phyloP scores from a whole-genome alignment of 2,888 invertebrate species.

The Agonopterix alstromeriana region DNA sequence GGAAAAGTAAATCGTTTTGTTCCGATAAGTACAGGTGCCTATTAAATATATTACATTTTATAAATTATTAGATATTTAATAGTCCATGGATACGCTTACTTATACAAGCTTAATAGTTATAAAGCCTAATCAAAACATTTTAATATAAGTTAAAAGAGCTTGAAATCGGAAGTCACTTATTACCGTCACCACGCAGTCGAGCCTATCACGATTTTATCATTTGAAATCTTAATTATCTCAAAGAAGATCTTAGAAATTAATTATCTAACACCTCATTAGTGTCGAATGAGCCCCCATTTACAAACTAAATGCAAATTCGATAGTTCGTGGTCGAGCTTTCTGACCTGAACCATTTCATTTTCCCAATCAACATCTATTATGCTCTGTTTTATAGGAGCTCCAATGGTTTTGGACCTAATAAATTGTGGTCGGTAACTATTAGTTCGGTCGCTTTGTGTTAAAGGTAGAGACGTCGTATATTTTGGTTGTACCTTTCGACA shows the following conservation, averaged over 20 bases:
- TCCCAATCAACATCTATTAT: conserved; percentile 56
- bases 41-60: neutral
- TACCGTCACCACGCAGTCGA: conserved; percentile 35
- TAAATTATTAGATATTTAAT: neutral
- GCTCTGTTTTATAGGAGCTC: conserved; percentile 36
- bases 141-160: conserved; percentile 25
- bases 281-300: conserved; percentile 48
- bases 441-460: conserved; percentile 49
- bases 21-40: neutral
- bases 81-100: neutral
- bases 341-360: conserved; percentile 37
- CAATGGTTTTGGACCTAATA: conserved; percentile 46
- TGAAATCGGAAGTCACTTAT: conserved; percentile 53
- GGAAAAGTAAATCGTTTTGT: neutral
- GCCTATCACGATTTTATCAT: conserved; percentile 45
- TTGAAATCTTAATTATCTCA: conserved; percentile 50
- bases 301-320: conserved; percentile 67
- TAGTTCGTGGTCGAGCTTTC: conserved; percentile 54
- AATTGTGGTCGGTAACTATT: conserved; percentile 46
- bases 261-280: conserved; percentile 70
- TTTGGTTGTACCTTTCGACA: conserved; percentile 38
- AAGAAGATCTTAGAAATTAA: conserved; percentile 58
- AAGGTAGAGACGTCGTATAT: conserved; percentile 42
- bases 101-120: neutral
- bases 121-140: conserved; percentile 29